A percentile compares a stretch with the other conserved stretches of the same genome.
Conservation (phyloP, 1,140 invertebrate genomes). For the Lordiphosa clarofinis region DNA sequence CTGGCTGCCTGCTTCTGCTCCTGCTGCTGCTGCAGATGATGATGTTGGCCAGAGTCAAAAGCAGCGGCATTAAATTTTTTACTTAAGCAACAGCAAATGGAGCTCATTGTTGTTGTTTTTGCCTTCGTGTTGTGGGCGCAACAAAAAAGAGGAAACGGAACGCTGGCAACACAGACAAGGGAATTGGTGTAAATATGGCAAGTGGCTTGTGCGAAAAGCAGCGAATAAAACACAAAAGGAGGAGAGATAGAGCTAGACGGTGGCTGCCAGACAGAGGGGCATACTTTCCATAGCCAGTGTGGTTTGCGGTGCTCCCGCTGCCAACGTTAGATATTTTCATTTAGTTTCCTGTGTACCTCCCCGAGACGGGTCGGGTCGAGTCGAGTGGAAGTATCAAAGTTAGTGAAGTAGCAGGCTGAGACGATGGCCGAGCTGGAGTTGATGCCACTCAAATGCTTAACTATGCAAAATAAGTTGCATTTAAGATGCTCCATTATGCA, state of each 20-base stretch:
- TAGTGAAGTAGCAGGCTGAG: constrained; percentile 59
- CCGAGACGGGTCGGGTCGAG: constrained; percentile 39
- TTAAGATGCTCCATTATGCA: constrained; percentile 77
- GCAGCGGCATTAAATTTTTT: constrained; percentile 58
- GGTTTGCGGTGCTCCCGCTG: constrained; percentile 39
- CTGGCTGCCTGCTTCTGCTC: constrained; percentile 15
- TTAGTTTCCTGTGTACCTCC: constrained; percentile 61
- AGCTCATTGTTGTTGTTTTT: constrained; percentile 33
- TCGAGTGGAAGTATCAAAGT: constrained; percentile 76
- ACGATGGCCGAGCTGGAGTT: constrained; percentile 8
- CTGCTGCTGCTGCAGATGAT: constrained; percentile 39
- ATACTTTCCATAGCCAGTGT: constrained; percentile 66
- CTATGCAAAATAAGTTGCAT: constrained; percentile 78
- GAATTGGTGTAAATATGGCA: constrained; percentile 75
- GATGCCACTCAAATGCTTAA: constrained; percentile 75
- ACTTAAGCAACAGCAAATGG: constrained; percentile 41
- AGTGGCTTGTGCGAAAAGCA: constrained; percentile 44
- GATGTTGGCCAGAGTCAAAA: constrained; percentile 40
- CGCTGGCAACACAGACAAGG: constrained; percentile 56
- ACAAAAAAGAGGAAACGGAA: constrained; percentile 42
- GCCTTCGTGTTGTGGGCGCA: constrained; percentile 16
- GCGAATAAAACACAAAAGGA: not conserved
- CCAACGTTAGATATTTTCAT: constrained; percentile 75
- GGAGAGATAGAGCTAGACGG: constrained; percentile 20
- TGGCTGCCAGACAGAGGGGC: constrained; percentile 37